These are phyloP conservation scores for Clivina fossor DNA, from an alignment of 2,888 invertebrate species.

Conservation along the genomic window DNA sequence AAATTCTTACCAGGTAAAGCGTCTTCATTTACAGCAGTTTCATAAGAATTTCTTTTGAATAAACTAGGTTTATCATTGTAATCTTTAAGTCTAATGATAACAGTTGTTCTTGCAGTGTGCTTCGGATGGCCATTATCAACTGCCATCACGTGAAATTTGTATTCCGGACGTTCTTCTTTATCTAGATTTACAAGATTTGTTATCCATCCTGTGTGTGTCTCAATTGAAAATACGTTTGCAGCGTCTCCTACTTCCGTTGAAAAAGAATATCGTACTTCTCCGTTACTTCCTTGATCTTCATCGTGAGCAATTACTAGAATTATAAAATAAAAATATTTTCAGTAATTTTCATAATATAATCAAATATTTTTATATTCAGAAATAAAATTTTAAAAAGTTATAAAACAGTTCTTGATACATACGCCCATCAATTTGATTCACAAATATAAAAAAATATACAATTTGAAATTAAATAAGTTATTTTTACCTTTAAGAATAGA, in stretches of 20 bases:
- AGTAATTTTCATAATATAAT: no score
- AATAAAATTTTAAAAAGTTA: background rate
- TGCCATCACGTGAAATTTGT: slow-evolving; percentile 77
- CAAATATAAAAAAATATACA: no score
- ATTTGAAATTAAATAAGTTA: no score
- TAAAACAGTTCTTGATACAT: background rate
- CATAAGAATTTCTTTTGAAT: slow-evolving; percentile 69
- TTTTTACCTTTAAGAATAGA: slow-evolving; percentile 68
- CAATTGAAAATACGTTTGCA: slow-evolving; percentile 77
- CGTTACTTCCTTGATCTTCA: slow-evolving; percentile 78
- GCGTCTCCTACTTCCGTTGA: slow-evolving; percentile 64
- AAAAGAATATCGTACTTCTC: slow-evolving; percentile 80
- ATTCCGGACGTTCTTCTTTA: slow-evolving; percentile 74
- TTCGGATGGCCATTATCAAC: slow-evolving; percentile 74
- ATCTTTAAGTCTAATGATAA: slow-evolving; percentile 80
- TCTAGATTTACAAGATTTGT: slow-evolving; percentile 73
- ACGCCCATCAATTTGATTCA: no score
- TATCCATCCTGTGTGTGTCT: slow-evolving; percentile 87
- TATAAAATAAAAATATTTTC: slow-evolving; percentile 20
- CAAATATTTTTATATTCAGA: background rate
- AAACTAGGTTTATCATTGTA: slow-evolving; percentile 89
- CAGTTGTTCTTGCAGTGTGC: slow-evolving; percentile 64
- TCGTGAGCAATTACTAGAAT: slow-evolving; percentile 65
- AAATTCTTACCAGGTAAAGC: slow-evolving; percentile 59
- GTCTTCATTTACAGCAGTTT: slow-evolving; percentile 72